A percentile compares a stretch with the other conserved stretches of the same genome.
Conservation (phyloP, 2,888 invertebrate genomes). For the Didymodactylos carnosus region DNA sequence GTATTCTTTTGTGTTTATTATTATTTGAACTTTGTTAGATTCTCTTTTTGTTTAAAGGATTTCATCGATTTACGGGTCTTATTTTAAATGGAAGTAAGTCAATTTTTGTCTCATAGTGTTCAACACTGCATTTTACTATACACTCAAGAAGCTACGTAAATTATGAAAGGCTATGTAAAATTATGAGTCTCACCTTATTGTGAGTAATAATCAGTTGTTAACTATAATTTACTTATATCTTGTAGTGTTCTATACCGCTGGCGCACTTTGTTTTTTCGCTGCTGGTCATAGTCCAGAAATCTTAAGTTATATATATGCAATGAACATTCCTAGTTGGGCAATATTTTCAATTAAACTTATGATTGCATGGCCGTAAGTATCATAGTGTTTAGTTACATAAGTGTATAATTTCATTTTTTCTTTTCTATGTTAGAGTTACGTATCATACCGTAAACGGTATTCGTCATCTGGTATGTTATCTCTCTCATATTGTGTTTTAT, state of each 20-base stretch:
- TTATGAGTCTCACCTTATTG: too few relatives aligned
- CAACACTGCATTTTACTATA: too few relatives aligned
- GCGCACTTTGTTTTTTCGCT: neutral
- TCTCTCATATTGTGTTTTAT: neutral
- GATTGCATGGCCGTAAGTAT: neutral
- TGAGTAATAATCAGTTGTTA: too few relatives aligned
- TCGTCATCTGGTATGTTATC: neutral
- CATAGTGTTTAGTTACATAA: neutral
- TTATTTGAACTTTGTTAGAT: too few relatives aligned
- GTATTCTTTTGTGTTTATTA: too few relatives aligned
- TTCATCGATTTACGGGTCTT: neutral
- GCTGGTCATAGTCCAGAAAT: neutral
- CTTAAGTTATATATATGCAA: neutral
- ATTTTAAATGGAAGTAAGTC: neutral
- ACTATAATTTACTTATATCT: too few relatives aligned
- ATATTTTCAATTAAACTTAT: neutral
- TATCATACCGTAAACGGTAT: neutral
- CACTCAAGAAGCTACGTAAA: too few relatives aligned
- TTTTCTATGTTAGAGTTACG: neutral
- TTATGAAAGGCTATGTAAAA: too few relatives aligned
- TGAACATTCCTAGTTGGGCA: neutral
- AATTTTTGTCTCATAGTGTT: too few relatives aligned
- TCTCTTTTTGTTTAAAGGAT: too few relatives aligned
- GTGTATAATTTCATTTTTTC: neutral
- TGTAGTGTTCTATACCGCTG: neutral